These are phyloP conservation scores for Melanophora roralis DNA, from an alignment of 2,888 invertebrate species.

Conservation along the genomic window DNA sequence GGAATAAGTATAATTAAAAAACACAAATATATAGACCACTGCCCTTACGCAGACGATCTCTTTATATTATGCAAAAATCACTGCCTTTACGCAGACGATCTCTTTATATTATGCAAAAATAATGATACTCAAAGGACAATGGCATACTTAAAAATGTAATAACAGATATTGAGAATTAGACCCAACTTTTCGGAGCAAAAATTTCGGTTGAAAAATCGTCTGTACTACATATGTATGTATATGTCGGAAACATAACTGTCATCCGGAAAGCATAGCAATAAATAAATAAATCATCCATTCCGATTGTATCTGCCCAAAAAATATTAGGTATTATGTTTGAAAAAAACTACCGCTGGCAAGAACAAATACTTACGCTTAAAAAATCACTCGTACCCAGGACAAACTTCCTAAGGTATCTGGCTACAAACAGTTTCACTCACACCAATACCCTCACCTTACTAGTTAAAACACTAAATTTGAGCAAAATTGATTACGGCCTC, in stretches of 20 bases:
- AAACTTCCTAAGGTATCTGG: neutral
- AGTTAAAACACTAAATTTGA: neutral
- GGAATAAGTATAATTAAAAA: slow-evolving; percentile 23
- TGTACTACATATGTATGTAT: neutral
- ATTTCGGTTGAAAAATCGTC: neutral
- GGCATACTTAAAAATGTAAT: neutral
- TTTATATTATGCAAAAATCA: slow-evolving; percentile 35
- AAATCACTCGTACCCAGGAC: neutral
- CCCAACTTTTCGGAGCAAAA: slow-evolving; percentile 4
- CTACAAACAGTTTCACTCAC: slow-evolving; percentile 5
- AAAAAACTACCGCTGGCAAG: slow-evolving; percentile 10
- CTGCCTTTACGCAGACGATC: slow-evolving; percentile 60
- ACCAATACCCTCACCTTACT: neutral
- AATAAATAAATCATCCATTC: neutral
- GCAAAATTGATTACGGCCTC: no score
- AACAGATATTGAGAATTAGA: neutral
- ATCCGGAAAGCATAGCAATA: neutral
- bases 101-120: slow-evolving; percentile 39
- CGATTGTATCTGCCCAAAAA: neutral
- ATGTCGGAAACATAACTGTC: neutral
- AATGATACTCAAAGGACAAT: neutral
- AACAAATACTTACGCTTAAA: neutral
- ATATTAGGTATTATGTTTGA: neutral
- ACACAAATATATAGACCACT: slow-evolving; percentile 45
- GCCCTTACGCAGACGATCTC: slow-evolving; percentile 60